These are phyloP conservation scores for Spisula subtruncata DNA, from an alignment of 2,888 invertebrate species.

Conservation along the genomic window DNA sequence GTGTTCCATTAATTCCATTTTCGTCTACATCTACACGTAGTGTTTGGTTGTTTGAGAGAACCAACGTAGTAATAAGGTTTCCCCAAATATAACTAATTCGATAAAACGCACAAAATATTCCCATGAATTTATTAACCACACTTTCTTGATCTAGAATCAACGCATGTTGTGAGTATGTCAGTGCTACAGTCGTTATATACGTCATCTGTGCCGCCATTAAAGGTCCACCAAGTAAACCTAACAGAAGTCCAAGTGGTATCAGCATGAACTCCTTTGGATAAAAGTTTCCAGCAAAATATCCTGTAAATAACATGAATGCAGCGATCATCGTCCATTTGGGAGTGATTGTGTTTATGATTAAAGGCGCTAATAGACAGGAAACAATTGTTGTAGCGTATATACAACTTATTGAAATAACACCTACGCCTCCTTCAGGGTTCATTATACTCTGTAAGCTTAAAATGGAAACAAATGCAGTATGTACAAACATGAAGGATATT, in stretches of 20 bases:
- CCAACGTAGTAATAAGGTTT: constrained; percentile 84
- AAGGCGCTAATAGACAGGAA: constrained; percentile 85
- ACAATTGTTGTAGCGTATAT: constrained; percentile 85
- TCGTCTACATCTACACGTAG: constrained; percentile 26
- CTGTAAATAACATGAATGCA: constrained; percentile 81
- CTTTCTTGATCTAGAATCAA: constrained; percentile 79
- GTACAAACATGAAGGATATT: constrained; percentile 85
- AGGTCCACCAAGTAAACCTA: constrained; percentile 85
- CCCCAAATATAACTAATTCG: constrained; percentile 86
- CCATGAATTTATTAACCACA: constrained; percentile 85
- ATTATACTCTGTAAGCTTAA: constrained; percentile 85
- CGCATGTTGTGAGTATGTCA: constrained; percentile 84
- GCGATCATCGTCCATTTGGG: constrained; percentile 86
- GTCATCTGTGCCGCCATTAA: constrained; percentile 86
- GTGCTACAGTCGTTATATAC: constrained; percentile 84
- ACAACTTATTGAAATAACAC: constrained; percentile 84
- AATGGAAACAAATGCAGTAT: constrained; percentile 85
- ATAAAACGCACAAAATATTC: constrained; percentile 85
- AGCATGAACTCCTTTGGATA: constrained; percentile 83
- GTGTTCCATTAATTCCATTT: background rate
- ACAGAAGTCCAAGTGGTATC: constrained; percentile 82
- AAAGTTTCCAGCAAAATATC: constrained; percentile 85
- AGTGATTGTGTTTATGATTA: constrained; percentile 83
- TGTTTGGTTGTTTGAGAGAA: constrained; percentile 77
- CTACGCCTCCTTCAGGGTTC: constrained; percentile 82